Base-by-base conservation (phyloP, 2,797 vertebrate genomes). In the Hippopotamyrus pictus region DNA sequence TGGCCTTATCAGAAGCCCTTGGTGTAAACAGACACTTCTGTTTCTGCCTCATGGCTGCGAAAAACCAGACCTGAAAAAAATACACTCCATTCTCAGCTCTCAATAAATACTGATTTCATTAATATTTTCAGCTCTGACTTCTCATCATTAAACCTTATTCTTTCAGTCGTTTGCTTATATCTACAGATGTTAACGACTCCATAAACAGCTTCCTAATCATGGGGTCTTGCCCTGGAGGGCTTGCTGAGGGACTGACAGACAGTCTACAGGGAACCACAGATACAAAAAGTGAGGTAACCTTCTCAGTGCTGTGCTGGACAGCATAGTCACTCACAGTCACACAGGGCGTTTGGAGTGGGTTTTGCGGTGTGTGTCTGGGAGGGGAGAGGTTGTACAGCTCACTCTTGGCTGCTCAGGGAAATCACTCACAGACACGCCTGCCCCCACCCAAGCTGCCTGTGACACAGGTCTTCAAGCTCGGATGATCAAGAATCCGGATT, bases 401-500 rank as follows among this genome's bases (percentile, higher is more conserved):
- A 50, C 54, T 50, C 79, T 65, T 85, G 82, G 48, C 41, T 46
- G 11, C 53, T 62, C 79, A 46, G 87, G 37, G 17, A 88, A 88
- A 88, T 46, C 54, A 88, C 11, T 44, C 33, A 46, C 54, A 65
- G 57, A 87, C 29, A 59, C 33, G n/a, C 19, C 17, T 65, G 8
- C 65, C 86, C 86, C 86, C 29, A 37, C 65, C 86, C 29, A 25
- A 7, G 37, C 7, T 37, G 29, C 54, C 86, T 19, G 54, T 37
- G 17, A n/a, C 86, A 87, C 17, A 46, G 54, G 44, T 57, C 82
- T 85, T 33, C 54, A 59, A 57, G 44, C 44, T 82, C 29, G 79
- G 22, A 82, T 57, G 82, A 89, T 85, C 59, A 65, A 85, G 44
- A 59, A 33, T 82, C 54, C 41, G 5, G 79, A 92, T 65, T 89